A percentile compares a stretch with the other conserved stretches of the same genome.
These are phyloP conservation scores for Leptinotarsa juncta DNA, from an alignment of 2,888 invertebrate species.

Conservation along the genomic window DNA sequence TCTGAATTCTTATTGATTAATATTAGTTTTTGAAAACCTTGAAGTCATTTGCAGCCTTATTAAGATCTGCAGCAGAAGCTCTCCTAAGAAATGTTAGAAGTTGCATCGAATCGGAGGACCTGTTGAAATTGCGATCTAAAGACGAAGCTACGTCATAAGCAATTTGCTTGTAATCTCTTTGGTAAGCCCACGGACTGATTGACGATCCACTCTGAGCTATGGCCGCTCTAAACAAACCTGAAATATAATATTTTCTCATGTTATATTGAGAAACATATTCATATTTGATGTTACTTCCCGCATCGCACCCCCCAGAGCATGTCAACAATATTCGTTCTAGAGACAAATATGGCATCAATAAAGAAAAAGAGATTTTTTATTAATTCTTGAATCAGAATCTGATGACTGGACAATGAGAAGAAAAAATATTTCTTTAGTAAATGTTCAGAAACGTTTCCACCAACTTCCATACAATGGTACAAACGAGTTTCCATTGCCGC, in stretches of 20 bases:
- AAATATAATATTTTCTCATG: conserved; percentile 3
- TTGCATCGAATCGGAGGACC: conserved; percentile 39
- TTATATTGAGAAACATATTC: too few relatives aligned
- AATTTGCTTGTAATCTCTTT: conserved; percentile 52
- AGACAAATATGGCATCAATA: too few relatives aligned
- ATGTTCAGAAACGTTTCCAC: too few relatives aligned
- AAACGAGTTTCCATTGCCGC: too few relatives aligned
- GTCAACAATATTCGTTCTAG: too few relatives aligned
- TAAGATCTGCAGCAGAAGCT: conserved; percentile 39
- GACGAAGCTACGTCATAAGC: conserved; percentile 52
- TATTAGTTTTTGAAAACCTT: background rate
- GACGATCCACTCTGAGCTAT: conserved; percentile 51
- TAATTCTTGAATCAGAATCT: too few relatives aligned
- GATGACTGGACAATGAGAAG: too few relatives aligned
- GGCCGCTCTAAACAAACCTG: conserved; percentile 48
- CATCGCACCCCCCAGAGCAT: too few relatives aligned
- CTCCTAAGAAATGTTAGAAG: conserved; percentile 46
- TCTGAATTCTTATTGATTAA: background rate
- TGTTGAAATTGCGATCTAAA: conserved; percentile 50
- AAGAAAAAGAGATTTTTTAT: too few relatives aligned
- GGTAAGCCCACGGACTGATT: conserved; percentile 49
- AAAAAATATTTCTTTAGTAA: too few relatives aligned
- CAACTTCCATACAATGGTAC: too few relatives aligned
- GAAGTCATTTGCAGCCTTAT: conserved; percentile 19
- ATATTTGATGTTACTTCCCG: too few relatives aligned